Evolutionary conservation across 64 coral and sea anemone species (phyloP).

Genomic region (Stichodactyla mertensii): DNA sequence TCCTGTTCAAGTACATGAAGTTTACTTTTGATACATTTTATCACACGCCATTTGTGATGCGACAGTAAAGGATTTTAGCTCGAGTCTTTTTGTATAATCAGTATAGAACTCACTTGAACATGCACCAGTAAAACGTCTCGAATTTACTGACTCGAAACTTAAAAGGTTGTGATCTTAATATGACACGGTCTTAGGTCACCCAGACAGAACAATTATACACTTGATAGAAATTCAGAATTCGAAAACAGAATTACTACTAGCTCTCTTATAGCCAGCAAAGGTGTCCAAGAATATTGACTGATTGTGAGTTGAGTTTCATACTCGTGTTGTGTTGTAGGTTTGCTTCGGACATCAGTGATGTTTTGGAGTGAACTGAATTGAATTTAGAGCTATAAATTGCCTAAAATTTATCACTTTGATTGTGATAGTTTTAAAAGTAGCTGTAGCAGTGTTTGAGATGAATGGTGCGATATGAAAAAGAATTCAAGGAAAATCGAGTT

Average conservation of each 20-base stretch:
- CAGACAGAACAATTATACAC: background rate
- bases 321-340: background rate
- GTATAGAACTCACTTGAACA: background rate
- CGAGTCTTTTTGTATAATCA: too few relatives aligned
- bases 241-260: too few relatives aligned
- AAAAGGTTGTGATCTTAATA: background rate
- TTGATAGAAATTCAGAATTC: background rate
- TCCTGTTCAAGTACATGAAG: background rate
- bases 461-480: background rate
- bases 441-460: too few relatives aligned
- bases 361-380: background rate
- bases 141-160: background rate
- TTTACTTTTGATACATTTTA: background rate
- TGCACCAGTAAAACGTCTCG: background rate
- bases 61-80: background rate
- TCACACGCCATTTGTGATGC: background rate
- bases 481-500: background rate
- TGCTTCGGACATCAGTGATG: background rate
- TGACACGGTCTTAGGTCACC: background rate
- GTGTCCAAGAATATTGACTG: too few relatives aligned
- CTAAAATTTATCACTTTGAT: background rate
- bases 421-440: too few relatives aligned
- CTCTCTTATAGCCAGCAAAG: too few relatives aligned
- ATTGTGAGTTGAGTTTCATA: too few relatives aligned
- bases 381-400: background rate